Percentiles rank a stretch among this genome's conserved stretches.
Evolutionary conservation across 2,113 vertebrate genomes (phyloP).

Genomic region (Rhea americana): DNA sequence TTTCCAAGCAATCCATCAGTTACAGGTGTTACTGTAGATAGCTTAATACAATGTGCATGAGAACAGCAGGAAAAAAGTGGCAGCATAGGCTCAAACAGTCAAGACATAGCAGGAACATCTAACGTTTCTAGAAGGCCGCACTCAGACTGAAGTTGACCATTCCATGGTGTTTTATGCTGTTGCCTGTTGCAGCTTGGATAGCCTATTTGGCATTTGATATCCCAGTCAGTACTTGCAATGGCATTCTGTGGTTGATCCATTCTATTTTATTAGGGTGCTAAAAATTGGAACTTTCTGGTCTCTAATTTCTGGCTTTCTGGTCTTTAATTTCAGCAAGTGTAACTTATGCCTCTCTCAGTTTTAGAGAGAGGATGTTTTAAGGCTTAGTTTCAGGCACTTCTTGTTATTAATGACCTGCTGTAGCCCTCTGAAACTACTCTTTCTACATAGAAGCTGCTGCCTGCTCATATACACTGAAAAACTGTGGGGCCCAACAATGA

Average conservation of each 20-base stretch:
- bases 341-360: background rate
- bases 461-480: background rate
- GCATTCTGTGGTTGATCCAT: background rate
- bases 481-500: background rate
- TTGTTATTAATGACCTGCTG: background rate
- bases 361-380: background rate
- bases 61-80: background rate
- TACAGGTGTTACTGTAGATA: background rate
- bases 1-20: background rate
- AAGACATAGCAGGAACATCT: background rate
- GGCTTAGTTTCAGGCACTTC: background rate
- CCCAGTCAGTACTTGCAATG: background rate
- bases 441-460: background rate
- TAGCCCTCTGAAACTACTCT: background rate
- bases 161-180: background rate
- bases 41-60: background rate
- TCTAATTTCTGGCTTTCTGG: background rate
- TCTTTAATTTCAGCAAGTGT: background rate
- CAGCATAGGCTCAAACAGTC: background rate
- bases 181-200: background rate
- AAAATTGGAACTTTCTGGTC: background rate
- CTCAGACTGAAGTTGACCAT: background rate
- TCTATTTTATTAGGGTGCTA: background rate
- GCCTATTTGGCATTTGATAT: background rate
- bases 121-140: background rate